Conservation (phyloP, 2,113 vertebrate genomes). For the Lophotis ruficrista region DNA sequence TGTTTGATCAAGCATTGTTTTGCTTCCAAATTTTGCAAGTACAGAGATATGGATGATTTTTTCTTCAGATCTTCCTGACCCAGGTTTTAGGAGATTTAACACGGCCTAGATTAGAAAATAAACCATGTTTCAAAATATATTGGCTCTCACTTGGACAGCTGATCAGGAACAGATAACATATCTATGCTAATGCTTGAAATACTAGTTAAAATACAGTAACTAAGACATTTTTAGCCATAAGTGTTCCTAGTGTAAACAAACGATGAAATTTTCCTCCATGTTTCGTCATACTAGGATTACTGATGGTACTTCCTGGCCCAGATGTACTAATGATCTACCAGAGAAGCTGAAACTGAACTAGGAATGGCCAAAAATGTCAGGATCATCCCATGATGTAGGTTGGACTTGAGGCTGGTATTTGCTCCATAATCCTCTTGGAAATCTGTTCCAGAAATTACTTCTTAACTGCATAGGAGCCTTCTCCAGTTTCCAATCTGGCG, state of each 20-base stretch:
- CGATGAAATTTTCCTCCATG: slow-evolving; percentile 20
- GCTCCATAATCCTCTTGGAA: not conserved
- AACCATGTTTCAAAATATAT: slow-evolving; percentile 1
- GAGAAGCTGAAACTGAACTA: not conserved
- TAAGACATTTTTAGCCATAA: slow-evolving; percentile 34
- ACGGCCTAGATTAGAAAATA: not conserved
- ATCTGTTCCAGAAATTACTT: not conserved
- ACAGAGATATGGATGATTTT: not conserved
- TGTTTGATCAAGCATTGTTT: not conserved
- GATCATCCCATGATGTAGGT: not conserved
- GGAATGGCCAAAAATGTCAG: not conserved
- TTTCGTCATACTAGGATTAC: slow-evolving; percentile 26
- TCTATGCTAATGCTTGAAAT: not conserved
- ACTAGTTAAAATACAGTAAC: slow-evolving; percentile 47
- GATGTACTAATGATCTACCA: not conserved
- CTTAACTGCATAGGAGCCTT: not conserved
- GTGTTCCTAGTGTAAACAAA: not conserved
- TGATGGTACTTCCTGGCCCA: not conserved
- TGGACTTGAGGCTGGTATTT: not conserved
- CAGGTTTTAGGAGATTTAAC: not conserved
- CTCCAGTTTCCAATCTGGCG: not conserved
- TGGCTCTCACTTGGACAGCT: not conserved
- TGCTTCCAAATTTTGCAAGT: not conserved
- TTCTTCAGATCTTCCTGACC: not conserved
- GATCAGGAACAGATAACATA: not conserved